Percentiles rank a stretch among this genome's conserved stretches.
Evolutionary conservation across 2,888 invertebrate species (phyloP).

Genomic region (Agrochola lychnidis): DNA sequence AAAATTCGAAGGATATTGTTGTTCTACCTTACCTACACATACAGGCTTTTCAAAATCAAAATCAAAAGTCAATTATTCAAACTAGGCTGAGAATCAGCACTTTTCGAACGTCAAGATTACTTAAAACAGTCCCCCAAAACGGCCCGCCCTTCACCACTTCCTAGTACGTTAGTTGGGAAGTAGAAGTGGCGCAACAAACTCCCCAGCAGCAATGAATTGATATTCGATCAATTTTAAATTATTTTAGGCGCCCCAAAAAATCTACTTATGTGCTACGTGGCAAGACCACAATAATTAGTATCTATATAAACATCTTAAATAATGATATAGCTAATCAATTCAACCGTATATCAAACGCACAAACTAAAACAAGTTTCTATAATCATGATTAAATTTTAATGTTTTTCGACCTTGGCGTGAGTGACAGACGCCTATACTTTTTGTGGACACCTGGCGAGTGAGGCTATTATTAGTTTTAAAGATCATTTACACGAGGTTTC

Average conservation of each 20-base stretch:
- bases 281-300: not conserved
- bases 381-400: slow-evolving; percentile 54
- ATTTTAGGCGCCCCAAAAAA: not conserved
- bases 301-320: slow-evolving; percentile 9
- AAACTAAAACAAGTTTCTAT: slow-evolving; percentile 50
- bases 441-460: slow-evolving; percentile 58
- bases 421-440: slow-evolving; percentile 55
- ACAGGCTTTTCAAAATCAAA: not conserved
- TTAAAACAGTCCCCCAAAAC: too few species aligned
- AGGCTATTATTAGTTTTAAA: slow-evolving; percentile 43
- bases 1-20: not conserved
- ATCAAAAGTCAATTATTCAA: too few species aligned
- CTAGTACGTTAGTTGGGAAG: too few species aligned
- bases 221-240: too few species aligned
- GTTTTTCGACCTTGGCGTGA: slow-evolving; percentile 62
- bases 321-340: slow-evolving; percentile 41
- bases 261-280: not conserved
- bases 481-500: slow-evolving; percentile 13
- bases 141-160: too few species aligned
- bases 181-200: too few species aligned
- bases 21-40: not conserved
- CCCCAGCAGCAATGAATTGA: too few species aligned
- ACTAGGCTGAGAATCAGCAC: too few species aligned
- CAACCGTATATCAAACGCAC: slow-evolving; percentile 14
- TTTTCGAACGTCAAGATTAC: too few species aligned